Conservation (phyloP, 2,888 invertebrate species). For the Netelia melanura region DNA sequence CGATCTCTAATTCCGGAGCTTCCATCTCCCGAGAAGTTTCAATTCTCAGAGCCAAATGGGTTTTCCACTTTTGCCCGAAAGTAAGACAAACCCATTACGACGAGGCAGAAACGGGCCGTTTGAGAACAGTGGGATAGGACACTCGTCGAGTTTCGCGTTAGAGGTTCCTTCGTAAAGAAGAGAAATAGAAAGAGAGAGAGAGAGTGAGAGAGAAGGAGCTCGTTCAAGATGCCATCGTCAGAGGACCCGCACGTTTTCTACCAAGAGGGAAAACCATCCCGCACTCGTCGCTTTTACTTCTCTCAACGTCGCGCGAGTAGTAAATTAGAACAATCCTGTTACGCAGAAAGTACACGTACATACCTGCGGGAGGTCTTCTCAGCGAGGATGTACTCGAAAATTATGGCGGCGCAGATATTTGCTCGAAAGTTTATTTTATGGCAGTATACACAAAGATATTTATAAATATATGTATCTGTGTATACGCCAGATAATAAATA, state of each 20-base stretch:
- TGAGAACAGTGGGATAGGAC: constrained; percentile 72
- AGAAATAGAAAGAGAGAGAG: constrained; percentile 17
- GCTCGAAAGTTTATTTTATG: constrained; percentile 39
- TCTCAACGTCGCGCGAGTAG: constrained; percentile 47
- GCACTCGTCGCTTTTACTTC: constrained; percentile 48
- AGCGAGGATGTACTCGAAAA: constrained; percentile 16
- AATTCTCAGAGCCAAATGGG: constrained; percentile 73
- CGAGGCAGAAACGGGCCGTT: constrained; percentile 71
- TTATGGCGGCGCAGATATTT: constrained; percentile 48
- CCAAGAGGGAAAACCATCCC: constrained; percentile 49
- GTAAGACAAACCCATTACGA: constrained; percentile 74
- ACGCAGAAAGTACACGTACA: constrained; percentile 40
- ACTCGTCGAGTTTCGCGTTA: constrained; percentile 69
- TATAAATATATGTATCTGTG: too few relatives aligned
- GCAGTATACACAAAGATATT: constrained; percentile 10
- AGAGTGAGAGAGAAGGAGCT: neutral
- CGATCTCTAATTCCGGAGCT: constrained; percentile 66
- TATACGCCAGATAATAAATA: too few relatives aligned
- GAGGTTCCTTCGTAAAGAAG: constrained; percentile 48
- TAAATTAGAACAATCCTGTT: constrained; percentile 57
- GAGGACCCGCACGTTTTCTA: constrained; percentile 56
- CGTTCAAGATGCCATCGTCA: constrained; percentile 47
- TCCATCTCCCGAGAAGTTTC: constrained; percentile 69
- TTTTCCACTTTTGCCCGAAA: constrained; percentile 72
- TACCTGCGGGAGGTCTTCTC: constrained; percentile 13